Evolutionary conservation across 2,888 invertebrate genomes (phyloP).

Genomic region (Malachius bipustulatus): DNA sequence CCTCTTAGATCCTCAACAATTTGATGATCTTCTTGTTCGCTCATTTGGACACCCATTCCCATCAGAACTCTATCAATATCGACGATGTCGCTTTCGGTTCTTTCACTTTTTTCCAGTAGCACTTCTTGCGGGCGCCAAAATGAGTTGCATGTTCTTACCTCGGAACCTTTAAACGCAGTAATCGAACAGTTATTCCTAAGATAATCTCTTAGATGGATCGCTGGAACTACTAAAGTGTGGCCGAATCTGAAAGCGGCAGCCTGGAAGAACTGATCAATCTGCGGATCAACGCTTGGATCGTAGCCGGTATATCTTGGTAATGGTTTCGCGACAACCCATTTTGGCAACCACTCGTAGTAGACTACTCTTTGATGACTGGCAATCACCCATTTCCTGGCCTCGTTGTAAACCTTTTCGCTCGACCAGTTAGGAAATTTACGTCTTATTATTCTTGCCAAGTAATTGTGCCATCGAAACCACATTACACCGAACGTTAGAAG

Average conservation of each 20-base stretch:
- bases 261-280: constrained; percentile 49
- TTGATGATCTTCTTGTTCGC: constrained; percentile 43
- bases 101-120: constrained; percentile 23
- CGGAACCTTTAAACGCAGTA: constrained; percentile 24
- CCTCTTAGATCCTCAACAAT: constrained; percentile 48
- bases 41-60: constrained; percentile 43
- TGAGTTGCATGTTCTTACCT: constrained; percentile 43
- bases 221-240: constrained; percentile 46
- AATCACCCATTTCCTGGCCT: constrained; percentile 46
- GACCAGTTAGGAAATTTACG: constrained; percentile 32
- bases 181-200: constrained; percentile 32
- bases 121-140: constrained; percentile 42
- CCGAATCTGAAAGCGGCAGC: constrained; percentile 49
- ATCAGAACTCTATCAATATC: constrained; percentile 42
- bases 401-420: constrained; percentile 41
- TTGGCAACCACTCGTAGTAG: constrained; percentile 40
- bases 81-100: constrained; percentile 19
- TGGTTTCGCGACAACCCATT: constrained; percentile 31
- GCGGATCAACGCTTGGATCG: constrained; percentile 43
- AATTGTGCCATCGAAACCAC: constrained; percentile 46
- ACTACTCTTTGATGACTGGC: constrained; percentile 42
- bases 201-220: constrained; percentile 40
- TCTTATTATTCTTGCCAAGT: constrained; percentile 34
- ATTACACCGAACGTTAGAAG: constrained; percentile 41
- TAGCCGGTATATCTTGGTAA: constrained; percentile 33